Percentiles rank a stretch among this genome's conserved stretches.
These are phyloP conservation scores for Macaria notata DNA, from an alignment of 2,888 invertebrate species.

Conservation along the genomic window DNA sequence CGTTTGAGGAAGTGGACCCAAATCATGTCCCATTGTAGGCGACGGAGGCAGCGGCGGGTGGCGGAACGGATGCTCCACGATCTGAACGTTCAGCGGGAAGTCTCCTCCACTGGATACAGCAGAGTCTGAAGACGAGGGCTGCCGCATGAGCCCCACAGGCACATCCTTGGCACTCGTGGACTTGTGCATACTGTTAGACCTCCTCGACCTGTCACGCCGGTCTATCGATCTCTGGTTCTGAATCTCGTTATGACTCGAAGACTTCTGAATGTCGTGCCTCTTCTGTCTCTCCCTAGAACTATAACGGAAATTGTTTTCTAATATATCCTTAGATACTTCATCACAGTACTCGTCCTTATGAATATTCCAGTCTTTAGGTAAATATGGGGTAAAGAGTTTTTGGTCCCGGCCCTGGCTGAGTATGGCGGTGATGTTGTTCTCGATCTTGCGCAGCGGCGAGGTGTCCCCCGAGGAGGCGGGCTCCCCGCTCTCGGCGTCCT, in stretches of 20 bases:
- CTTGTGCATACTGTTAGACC: constrained; percentile 86
- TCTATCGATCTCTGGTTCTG: constrained; percentile 78
- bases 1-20: constrained; percentile 75
- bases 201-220: constrained; percentile 75
- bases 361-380: constrained; percentile 82
- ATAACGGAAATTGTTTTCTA: constrained; percentile 78
- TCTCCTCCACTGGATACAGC: constrained; percentile 81
- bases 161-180: constrained; percentile 89
- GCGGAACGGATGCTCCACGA: constrained; percentile 82
- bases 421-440: constrained; percentile 87
- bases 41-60: constrained; percentile 72
- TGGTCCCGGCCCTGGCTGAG: constrained; percentile 82
- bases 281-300: constrained; percentile 80
- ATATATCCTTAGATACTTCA: constrained; percentile 77
- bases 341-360: constrained; percentile 82
- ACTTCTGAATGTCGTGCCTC: constrained; percentile 83
- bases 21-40: constrained; percentile 65
- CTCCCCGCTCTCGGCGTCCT: constrained; percentile 85
- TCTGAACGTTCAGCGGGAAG: constrained; percentile 85
- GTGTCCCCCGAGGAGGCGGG: constrained; percentile 83
- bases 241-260: constrained; percentile 84
- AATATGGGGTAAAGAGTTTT: constrained; percentile 77
- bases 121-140: constrained; percentile 77
- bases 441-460: constrained; percentile 87
- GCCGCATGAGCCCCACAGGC: constrained; percentile 80